A percentile compares a stretch with the other conserved stretches of the same genome.
Conservation (phyloP, 37 sponge, comb jelly and placozoan species). For the Hormiphora californensis region DNA sequence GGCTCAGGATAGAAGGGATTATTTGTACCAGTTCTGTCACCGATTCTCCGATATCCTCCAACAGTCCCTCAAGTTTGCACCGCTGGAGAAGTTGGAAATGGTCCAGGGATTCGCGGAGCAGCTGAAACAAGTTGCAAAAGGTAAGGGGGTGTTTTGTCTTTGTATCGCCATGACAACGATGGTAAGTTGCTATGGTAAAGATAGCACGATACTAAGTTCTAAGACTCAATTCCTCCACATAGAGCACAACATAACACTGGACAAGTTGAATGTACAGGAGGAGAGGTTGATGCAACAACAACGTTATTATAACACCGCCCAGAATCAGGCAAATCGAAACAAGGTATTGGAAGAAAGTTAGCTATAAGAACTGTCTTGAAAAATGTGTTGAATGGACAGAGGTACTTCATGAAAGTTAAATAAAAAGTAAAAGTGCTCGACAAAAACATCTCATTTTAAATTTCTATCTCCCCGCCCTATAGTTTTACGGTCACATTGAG, state of each 20-base stretch:
- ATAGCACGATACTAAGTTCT: too few species aligned
- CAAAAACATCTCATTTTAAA: not conserved
- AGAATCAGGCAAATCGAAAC: not conserved
- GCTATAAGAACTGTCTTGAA: too few species aligned
- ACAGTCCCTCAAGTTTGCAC: slow-evolving; percentile 36
- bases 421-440: too few species aligned
- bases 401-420: too few species aligned
- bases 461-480: not conserved
- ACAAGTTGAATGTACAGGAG: not conserved
- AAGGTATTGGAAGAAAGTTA: not conserved
- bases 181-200: too few species aligned
- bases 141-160: not conserved
- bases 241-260: not conserved
- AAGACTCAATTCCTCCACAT: too few species aligned
- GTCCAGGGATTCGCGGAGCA: slow-evolving; percentile 25
- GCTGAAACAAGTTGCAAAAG: not conserved
- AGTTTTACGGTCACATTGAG: slow-evolving; percentile 53
- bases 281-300: not conserved
- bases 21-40: slow-evolving; percentile 4
- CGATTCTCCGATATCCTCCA: slow-evolving; percentile 17
- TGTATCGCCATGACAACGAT: too few species aligned
- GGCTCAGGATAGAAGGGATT: not conserved
- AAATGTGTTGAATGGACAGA: too few species aligned
- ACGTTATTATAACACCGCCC: not conserved
- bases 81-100: slow-evolving; percentile 32